Conservation (phyloP, 2,113 vertebrate species). For the Petaurus breviceps region DNA sequence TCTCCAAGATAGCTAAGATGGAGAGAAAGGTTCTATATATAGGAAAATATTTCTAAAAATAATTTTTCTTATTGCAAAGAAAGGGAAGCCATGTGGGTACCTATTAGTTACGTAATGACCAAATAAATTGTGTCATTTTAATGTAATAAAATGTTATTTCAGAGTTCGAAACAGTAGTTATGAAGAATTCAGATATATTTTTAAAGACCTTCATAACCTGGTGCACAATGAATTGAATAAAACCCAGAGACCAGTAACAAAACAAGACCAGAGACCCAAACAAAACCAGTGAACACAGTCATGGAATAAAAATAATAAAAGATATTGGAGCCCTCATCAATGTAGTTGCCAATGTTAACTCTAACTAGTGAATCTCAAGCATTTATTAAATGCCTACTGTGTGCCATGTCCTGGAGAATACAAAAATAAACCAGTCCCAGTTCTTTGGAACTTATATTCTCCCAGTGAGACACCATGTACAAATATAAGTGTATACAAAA, state of each 20-base stretch:
- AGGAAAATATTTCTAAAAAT: neutral
- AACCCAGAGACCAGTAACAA: too few species aligned
- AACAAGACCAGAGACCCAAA: too few species aligned
- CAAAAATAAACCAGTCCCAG: too few species aligned
- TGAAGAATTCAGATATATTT: neutral
- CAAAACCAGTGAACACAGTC: neutral
- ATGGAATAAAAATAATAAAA: neutral
- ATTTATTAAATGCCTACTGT: neutral
- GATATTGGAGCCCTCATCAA: neutral
- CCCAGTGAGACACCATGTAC: neutral
- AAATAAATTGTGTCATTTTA: neutral
- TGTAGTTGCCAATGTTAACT: neutral
- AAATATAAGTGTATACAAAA: neutral
- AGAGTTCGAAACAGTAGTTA: neutral
- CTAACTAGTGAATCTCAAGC: neutral
- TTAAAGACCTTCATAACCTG: neutral
- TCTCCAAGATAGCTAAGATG: neutral
- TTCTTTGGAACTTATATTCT: neutral
- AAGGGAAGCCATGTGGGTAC: neutral
- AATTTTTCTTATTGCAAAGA: neutral
- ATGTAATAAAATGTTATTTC: neutral
- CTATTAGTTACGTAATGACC: neutral
- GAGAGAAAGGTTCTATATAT: neutral
- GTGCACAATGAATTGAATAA: neutral
- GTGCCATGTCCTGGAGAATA: neutral